phyloP scores from a whole-genome alignment of 2,888 invertebrate genomes.

The Netelia fuscicornis region DNA sequence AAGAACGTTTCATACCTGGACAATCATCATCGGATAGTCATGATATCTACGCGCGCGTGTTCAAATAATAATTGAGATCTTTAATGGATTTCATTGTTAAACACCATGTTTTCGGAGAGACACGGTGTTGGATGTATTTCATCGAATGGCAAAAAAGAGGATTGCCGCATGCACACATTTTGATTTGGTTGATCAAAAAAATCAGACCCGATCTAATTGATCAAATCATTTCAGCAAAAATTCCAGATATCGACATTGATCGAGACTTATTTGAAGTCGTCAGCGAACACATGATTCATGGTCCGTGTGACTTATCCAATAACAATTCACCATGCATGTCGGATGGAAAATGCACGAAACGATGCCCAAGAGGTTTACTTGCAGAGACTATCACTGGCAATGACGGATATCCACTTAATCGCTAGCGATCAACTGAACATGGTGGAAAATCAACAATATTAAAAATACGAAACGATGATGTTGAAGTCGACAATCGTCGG shows the following conservation, averaged over 20 bases:
- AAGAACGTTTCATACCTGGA: background rate
- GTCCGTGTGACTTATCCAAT: slow-evolving; percentile 30
- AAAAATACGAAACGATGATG: background rate
- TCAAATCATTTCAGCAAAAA: slow-evolving; percentile 2
- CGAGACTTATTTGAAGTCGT: slow-evolving; percentile 9
- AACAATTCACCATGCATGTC: background rate
- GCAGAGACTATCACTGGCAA: background rate
- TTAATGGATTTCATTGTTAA: too few relatives aligned
- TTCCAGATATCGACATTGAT: slow-evolving; percentile 4
- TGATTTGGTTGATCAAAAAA: background rate
- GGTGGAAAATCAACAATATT: background rate
- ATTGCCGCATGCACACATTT: too few relatives aligned
- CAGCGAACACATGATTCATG: slow-evolving; percentile 37
- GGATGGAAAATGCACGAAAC: too few relatives aligned
- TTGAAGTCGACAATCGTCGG: background rate
- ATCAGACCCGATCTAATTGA: background rate
- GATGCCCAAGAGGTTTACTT: too few relatives aligned
- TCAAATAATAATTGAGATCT: background rate
- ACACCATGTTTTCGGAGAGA: too few relatives aligned
- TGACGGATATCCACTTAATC: slow-evolving; percentile 25
- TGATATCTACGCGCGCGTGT: background rate
- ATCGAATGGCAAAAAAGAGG: too few relatives aligned
- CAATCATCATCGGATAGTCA: slow-evolving; percentile 2
- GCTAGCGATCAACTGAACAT: slow-evolving; percentile 6
- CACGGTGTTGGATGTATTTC: too few relatives aligned